Conservation (phyloP, 2,888 invertebrate species). For the Plagodis pulveraria region DNA sequence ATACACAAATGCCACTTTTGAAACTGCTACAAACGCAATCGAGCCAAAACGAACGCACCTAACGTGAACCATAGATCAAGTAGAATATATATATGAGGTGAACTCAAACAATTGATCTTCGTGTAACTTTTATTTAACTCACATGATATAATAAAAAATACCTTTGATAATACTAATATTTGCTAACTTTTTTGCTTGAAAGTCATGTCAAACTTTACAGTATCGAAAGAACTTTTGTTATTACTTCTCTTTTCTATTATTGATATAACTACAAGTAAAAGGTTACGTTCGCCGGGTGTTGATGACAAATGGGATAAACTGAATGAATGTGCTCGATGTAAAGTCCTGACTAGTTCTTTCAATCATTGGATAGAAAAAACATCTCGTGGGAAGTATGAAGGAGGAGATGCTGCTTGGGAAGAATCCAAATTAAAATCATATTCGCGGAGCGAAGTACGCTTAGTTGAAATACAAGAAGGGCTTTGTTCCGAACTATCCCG, state of each 20-base stretch:
- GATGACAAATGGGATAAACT: slow-evolving; percentile 34
- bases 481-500: slow-evolving; percentile 89
- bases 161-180: too few species aligned
- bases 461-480: slow-evolving; percentile 96
- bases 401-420: slow-evolving; percentile 97
- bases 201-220: background rate
- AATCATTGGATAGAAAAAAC: slow-evolving; percentile 92
- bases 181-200: too few species aligned
- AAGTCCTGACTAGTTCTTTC: slow-evolving; percentile 89
- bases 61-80: too few species aligned
- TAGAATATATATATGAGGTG: too few species aligned
- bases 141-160: too few species aligned
- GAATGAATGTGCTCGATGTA: slow-evolving; percentile 89
- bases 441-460: slow-evolving; percentile 93
- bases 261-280: slow-evolving; percentile 44
- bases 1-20: too few species aligned
- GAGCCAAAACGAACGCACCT: too few species aligned
- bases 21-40: too few species aligned
- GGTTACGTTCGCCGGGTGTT: slow-evolving; percentile 38
- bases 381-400: slow-evolving; percentile 94
- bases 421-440: slow-evolving; percentile 93
- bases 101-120: too few species aligned
- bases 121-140: too few species aligned
- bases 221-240: slow-evolving; percentile 36
- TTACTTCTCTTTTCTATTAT: slow-evolving; percentile 36